phyloP scores from a whole-genome alignment of 2,888 invertebrate species.

The Spialia ferax region DNA sequence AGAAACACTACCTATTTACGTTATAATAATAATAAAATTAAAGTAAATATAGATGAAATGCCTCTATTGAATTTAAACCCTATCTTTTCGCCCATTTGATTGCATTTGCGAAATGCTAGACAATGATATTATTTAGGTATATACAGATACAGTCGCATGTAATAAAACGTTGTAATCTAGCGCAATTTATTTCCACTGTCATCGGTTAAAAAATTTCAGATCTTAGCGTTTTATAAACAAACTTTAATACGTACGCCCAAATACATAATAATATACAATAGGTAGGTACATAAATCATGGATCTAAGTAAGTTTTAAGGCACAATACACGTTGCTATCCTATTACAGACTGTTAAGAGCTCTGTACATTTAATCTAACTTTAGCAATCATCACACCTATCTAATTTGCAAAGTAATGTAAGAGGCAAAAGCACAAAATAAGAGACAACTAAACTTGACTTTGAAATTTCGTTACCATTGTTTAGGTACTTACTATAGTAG shows the following conservation, averaged over 20 bases:
- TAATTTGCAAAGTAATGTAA: conserved; percentile 69
- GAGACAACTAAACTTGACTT: not conserved
- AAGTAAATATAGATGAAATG: not conserved
- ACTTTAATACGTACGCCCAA: not conserved
- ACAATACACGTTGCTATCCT: not conserved
- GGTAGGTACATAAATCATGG: not conserved
- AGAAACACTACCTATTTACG: conserved; percentile 16
- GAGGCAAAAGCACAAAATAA: conserved; percentile 65
- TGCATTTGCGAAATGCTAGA: not conserved
- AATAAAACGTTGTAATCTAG: too few relatives aligned
- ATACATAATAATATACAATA: too few relatives aligned
- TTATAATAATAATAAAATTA: too few relatives aligned
- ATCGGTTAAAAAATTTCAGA: too few relatives aligned
- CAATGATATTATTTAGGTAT: too few relatives aligned
- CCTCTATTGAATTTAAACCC: not conserved
- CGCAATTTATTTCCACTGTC: too few relatives aligned
- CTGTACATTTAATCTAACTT: conserved; percentile 80
- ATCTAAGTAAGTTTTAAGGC: not conserved
- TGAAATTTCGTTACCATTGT: not conserved
- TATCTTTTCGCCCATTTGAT: not conserved
- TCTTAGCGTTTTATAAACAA: too few relatives aligned
- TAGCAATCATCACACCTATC: conserved; percentile 82
- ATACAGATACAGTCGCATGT: not conserved
- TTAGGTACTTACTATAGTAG: too few relatives aligned
- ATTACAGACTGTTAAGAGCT: conserved; percentile 62